Evolutionary conservation across 2,888 invertebrate genomes (phyloP), one percentile per base, ranked within the genome.

Genomic region (Ectobius pallidus): DNA sequence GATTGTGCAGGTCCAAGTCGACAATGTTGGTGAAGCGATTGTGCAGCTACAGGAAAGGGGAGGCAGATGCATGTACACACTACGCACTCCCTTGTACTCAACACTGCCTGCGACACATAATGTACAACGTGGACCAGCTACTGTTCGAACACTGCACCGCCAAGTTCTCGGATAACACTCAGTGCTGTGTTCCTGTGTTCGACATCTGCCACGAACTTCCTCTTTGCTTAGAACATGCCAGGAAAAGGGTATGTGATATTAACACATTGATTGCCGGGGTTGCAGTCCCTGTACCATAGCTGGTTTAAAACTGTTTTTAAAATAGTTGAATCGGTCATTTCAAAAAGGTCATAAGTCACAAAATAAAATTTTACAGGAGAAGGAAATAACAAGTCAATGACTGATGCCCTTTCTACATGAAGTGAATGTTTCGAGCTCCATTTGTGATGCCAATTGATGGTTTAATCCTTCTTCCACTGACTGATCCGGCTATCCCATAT

Each of bases 71-170:
- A 32, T 85, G 85, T 75, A 80, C 79, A 20, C 83, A 83, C 75
- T 80, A 82, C 1, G 90, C 92, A 3, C 80, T 94, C 77, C 93
- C 94, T 0, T 92, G 91, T 81, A 91, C 93, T 0, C 90, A 92
- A 74, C 92, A 95, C 81, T 97, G 96, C 82, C 86, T 91, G 46
- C 84, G 89, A 75, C 97, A 97, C 85, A 93, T 96, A 78, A 93
- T 94, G 84, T 87, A 90, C 75, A 94, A 95, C 81, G 88, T 90
- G 11, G 93, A 94, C 79, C 96, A 97, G 84, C 88, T 92, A 77
- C 84, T 95, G 76, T 94, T 92, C 83, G 89, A 90, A 80, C 90
- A 91, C 78, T 94, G 93, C 82, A 92, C 92, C 74, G 92, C 92
- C 74, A 92, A 92, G 82, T 91, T 91, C 82, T 87, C 91, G 72